Conservation (phyloP, 2,113 vertebrate species). For the Onychostruthus taczanowskii region DNA sequence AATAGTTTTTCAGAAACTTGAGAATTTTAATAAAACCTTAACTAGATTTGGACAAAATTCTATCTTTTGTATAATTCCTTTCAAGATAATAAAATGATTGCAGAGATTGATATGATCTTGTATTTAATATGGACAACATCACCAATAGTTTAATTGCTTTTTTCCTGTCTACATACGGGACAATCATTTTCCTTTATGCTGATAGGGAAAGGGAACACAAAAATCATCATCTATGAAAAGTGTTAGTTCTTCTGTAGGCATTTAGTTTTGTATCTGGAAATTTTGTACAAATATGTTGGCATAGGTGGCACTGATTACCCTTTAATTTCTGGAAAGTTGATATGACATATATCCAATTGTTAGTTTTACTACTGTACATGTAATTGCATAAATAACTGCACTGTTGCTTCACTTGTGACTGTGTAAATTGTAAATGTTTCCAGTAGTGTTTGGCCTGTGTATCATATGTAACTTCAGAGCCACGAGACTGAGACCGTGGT, state of each 20-base stretch:
- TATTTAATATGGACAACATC: neutral
- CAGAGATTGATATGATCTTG: neutral
- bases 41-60: neutral
- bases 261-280: neutral
- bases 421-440: neutral
- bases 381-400: neutral
- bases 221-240: neutral
- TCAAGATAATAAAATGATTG: neutral
- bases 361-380: slow-evolving; percentile 34
- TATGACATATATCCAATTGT: neutral
- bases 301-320: neutral
- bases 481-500: neutral
- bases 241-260: neutral
- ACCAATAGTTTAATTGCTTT: neutral
- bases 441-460: neutral
- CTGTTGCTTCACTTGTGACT: slow-evolving; percentile 11
- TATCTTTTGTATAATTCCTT: neutral
- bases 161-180: neutral
- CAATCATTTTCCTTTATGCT: neutral
- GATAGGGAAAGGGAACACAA: neutral
- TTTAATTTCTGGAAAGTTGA: neutral
- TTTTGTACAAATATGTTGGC: neutral
- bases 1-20: neutral
- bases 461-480: neutral
- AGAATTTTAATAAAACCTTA: neutral